Percentiles rank a stretch among this genome's conserved stretches.
phyloP scores from a whole-genome alignment of 2,113 vertebrate species.

The Balaeniceps rex region DNA sequence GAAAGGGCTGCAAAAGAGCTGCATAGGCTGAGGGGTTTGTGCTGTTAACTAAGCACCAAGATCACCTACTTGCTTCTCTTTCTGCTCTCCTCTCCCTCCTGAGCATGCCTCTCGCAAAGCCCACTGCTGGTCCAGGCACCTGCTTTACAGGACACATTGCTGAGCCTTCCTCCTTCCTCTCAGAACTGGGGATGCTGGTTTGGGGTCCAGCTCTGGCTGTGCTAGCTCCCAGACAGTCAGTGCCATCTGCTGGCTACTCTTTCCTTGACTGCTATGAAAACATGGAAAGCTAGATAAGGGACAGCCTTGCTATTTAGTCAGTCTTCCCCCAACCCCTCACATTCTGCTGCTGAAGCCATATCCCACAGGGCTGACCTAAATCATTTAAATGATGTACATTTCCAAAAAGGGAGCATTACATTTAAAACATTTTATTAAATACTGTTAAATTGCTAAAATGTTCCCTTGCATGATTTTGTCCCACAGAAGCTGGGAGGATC shows the following conservation, averaged over 20 bases:
- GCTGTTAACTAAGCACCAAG: background rate
- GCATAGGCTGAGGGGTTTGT: background rate
- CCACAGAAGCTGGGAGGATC: background rate
- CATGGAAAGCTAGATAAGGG: background rate
- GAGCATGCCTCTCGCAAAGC: background rate
- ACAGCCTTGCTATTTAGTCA: background rate
- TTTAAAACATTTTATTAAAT: slow-evolving; percentile 31
- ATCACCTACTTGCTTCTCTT: background rate
- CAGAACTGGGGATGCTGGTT: background rate
- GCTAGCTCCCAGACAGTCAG: background rate
- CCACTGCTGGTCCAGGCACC: background rate
- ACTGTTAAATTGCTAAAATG: background rate
- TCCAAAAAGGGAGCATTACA: background rate
- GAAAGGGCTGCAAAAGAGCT: background rate
- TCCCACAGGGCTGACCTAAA: background rate
- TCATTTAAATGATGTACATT: background rate
- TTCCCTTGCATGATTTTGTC: background rate
- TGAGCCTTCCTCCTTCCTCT: background rate
- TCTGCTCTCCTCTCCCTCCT: background rate
- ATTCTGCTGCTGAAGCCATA: background rate
- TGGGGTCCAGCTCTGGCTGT: background rate
- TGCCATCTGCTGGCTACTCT: slow-evolving; percentile 52
- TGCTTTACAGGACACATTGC: rapidly evolving
- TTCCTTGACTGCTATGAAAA: background rate
- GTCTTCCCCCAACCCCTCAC: background rate